phyloP scores from a whole-genome alignment of 2,797 vertebrate species.

The Rhincodon typus region DNA sequence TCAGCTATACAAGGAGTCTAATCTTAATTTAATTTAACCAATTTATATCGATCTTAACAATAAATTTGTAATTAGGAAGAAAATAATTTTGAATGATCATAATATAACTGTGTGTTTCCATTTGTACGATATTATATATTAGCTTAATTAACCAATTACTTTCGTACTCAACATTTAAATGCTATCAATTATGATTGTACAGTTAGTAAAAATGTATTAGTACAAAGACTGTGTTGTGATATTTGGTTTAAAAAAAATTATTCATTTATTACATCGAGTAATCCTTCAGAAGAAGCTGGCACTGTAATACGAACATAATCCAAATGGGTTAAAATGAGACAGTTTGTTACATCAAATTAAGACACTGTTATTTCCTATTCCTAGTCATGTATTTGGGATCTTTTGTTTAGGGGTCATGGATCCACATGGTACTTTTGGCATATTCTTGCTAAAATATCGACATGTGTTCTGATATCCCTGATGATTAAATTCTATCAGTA shows the following conservation, averaged over 20 bases:
- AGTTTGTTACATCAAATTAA: background rate
- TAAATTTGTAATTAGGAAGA: background rate
- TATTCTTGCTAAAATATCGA: background rate
- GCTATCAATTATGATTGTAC: background rate
- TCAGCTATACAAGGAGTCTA: background rate
- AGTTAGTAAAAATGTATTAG: background rate
- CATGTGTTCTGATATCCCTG: background rate
- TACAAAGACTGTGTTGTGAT: background rate
- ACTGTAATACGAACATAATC: background rate
- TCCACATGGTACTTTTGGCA: background rate
- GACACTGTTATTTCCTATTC: background rate
- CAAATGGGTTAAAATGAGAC: background rate
- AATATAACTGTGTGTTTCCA: background rate
- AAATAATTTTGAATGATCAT: constrained; percentile 1
- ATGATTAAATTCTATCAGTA: background rate
- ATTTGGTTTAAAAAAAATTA: background rate
- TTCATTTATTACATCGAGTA: background rate
- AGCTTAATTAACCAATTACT: background rate
- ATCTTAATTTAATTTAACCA: background rate
- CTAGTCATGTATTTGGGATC: background rate
- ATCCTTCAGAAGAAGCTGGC: background rate
- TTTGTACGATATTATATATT: background rate
- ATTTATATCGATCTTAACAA: background rate
- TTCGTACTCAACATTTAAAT: background rate
- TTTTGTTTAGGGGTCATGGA: background rate